Conservation (phyloP, 1,140 invertebrate genomes). For the Aphis craccivora region DNA sequence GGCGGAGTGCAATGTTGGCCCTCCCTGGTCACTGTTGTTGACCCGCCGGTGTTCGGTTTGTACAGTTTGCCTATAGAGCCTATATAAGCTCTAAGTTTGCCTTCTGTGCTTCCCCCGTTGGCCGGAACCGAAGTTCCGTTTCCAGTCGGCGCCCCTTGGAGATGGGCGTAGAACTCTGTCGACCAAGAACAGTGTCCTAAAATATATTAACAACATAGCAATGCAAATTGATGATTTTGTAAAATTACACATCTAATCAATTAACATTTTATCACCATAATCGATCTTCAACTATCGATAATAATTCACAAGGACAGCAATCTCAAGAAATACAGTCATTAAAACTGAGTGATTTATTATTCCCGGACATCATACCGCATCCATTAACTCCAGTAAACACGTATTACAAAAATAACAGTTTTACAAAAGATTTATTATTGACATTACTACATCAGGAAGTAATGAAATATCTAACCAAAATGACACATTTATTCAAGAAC, state of each 20-base stretch:
- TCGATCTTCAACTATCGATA: not conserved
- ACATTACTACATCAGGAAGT: not conserved
- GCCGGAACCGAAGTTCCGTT: not conserved
- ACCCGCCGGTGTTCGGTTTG: not conserved
- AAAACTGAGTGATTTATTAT: not conserved
- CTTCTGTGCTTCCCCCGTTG: not conserved
- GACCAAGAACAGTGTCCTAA: not conserved
- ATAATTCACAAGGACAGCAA: not conserved
- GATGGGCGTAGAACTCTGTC: not conserved
- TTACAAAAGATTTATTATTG: not conserved
- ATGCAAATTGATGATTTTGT: slow-evolving; percentile 22
- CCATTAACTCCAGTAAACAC: too few species aligned
- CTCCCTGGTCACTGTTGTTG: not conserved
- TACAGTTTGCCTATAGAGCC: not conserved
- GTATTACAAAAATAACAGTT: not conserved
- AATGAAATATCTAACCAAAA: too few species aligned
- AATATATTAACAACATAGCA: not conserved
- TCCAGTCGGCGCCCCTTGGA: not conserved
- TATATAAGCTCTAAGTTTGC: too few species aligned
- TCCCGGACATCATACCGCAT: too few species aligned
- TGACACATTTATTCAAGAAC: not conserved
- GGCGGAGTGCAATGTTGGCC: too few species aligned
- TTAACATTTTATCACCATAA: not conserved
- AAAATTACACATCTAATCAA: not conserved
- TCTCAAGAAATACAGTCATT: not conserved